phyloP scores from a whole-genome alignment of 2,113 vertebrate genomes.

The Oenanthe oenanthe region DNA sequence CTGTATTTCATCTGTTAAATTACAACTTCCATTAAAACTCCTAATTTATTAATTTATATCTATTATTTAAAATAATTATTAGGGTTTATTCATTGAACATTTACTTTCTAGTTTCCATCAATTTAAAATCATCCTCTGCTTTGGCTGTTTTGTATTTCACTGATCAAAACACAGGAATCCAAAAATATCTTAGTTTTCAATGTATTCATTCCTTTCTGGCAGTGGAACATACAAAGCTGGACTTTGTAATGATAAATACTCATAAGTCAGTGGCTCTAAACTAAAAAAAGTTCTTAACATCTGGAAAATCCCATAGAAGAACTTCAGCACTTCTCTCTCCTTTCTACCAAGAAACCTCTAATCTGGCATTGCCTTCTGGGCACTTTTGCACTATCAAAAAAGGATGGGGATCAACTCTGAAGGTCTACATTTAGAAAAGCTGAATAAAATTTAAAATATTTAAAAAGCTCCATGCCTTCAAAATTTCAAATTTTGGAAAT shows the following conservation, averaged over 20 bases:
- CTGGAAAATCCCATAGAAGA: background rate
- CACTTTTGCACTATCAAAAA: background rate
- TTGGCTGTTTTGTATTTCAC: background rate
- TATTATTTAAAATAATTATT: background rate
- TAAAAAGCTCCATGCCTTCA: background rate
- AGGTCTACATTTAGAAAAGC: background rate
- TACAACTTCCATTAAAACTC: background rate
- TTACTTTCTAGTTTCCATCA: background rate
- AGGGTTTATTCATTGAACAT: background rate
- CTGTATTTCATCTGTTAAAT: background rate
- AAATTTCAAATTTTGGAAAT: background rate
- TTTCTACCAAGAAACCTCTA: background rate
- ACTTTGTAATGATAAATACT: background rate
- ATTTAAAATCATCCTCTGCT: background rate
- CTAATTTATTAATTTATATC: background rate
- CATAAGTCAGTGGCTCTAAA: background rate
- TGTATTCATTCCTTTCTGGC: background rate
- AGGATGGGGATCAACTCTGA: background rate
- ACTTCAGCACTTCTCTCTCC: background rate
- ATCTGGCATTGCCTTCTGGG: background rate
- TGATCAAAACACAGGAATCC: background rate
- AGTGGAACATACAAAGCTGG: background rate
- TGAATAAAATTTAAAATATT: background rate
- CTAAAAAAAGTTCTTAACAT: background rate
- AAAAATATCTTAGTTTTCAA: background rate